Conservation (phyloP, 2,113 vertebrate genomes). For the Chaetodon auriga region DNA sequence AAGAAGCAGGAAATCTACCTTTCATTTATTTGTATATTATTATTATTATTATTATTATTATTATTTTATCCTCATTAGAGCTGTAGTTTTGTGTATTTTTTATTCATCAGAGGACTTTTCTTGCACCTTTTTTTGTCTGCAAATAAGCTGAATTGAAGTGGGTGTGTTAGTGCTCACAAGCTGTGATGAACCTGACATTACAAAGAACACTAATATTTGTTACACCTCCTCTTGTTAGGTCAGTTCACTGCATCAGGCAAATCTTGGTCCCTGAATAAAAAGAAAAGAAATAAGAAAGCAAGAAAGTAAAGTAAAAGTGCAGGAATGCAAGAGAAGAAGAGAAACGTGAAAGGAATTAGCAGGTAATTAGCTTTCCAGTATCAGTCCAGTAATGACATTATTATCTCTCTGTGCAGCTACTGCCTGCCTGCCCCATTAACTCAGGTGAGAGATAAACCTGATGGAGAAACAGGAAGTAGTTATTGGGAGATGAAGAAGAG, state of each 20-base stretch:
- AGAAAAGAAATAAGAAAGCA: background rate
- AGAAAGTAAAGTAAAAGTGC: background rate
- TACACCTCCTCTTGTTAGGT: background rate
- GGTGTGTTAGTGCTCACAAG: too few species aligned
- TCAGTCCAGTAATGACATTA: conserved; percentile 4
- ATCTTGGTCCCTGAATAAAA: too few species aligned
- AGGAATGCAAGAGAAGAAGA: background rate
- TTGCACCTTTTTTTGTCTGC: too few species aligned
- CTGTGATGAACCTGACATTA: background rate
- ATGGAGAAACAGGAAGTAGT: conserved; percentile 15
- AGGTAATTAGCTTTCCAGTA: conserved; percentile 10
- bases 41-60: too few species aligned
- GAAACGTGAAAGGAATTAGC: conserved; percentile 30
- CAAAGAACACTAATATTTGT: background rate
- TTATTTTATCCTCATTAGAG: background rate
- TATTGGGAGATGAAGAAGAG: conserved; percentile 12
- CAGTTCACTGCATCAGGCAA: too few species aligned
- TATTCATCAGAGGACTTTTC: too few species aligned
- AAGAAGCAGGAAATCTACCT: too few species aligned
- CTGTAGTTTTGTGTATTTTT: too few species aligned
- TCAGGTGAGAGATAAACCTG: conserved; percentile 23
- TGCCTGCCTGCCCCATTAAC: conserved; percentile 25
- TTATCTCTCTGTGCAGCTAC: conserved; percentile 41
- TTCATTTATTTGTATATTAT: background rate
- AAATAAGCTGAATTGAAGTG: too few species aligned